Base-by-base conservation (phyloP, 2,888 invertebrate species). In the Patella caerulea region DNA sequence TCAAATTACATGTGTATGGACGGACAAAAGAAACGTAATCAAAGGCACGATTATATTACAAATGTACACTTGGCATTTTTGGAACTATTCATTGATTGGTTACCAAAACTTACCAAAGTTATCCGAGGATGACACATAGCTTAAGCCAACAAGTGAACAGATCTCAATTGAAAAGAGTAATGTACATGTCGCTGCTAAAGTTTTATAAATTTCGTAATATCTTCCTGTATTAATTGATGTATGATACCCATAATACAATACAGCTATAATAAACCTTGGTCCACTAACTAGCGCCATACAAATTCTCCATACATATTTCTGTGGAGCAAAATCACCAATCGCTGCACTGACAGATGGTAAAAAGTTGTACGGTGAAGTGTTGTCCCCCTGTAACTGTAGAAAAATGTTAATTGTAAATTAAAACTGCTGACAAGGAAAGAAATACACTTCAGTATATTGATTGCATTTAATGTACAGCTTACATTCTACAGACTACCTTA, bases 331-430 rank as follows among this genome's bases (percentile, higher is more conserved):
- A 84, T 97, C 95, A 78, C 97, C 97, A 83, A 97, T 97, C 91
- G 97, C 96, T 85, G 98, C 96, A 94, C 97, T 97, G 93, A 97
- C 97, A 88, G 97, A 97, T 88, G 98, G 98, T 90, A 98, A 95
- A 92, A 97, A 95, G 92, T 98, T 98, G 92, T 96, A 96, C 78
- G 97, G 29, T 29, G 29, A 29, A 29, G 29, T 3, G 29, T 29
- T 29, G 29, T 29, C 29, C 29, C 29, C 97, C 97, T 97, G 92
- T 11, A 93, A 90, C 83, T 71, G 79, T 83, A 65, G 45, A 45
- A 45, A 45, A 45, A 45, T 9, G 45, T 45, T 1, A 45, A 45
- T 45, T 45, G 45, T 45, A 45, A 45, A 45, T 45, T 45, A 45
- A 45, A 45, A 45, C 45, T 45, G 45, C 9, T 9, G 45, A 45